phyloP scores from a whole-genome alignment of 1,140 invertebrate genomes.

The Caerostris darwini region DNA sequence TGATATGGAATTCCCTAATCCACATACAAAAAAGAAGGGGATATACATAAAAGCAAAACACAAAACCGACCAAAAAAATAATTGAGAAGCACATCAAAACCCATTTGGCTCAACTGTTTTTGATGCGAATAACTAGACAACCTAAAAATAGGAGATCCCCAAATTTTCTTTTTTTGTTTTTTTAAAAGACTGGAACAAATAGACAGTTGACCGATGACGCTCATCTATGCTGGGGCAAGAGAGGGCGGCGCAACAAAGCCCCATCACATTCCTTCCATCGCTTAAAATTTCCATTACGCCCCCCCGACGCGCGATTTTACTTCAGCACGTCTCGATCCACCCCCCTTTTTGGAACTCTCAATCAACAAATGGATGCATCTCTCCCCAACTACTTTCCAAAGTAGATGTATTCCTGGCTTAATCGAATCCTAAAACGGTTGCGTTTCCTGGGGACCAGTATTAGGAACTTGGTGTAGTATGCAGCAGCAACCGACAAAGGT shows the following conservation, averaged over 20 bases:
- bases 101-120: background rate
- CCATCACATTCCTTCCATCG: conserved; percentile 17
- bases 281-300: conserved; percentile 60
- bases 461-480: conserved; percentile 34
- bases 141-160: background rate
- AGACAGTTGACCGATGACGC: conserved; percentile 44
- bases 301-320: background rate
- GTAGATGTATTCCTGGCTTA: conserved; percentile 58
- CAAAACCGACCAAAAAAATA: background rate
- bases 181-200: conserved; percentile 13
- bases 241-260: conserved; percentile 37
- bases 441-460: conserved; percentile 28
- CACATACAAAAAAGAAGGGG: background rate
- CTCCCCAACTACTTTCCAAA: conserved; percentile 39
- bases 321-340: conserved; percentile 3
- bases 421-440: conserved; percentile 64
- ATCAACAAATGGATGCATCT: conserved; percentile 67
- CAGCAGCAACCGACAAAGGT: conserved; percentile 38
- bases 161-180: background rate
- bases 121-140: conserved; percentile 1
- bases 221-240: conserved; percentile 27
- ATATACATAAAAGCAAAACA: background rate
- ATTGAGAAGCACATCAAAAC: background rate
- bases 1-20: background rate
- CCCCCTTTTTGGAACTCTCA: conserved; percentile 13